phyloP scores from a whole-genome alignment of 2,113 vertebrate species.

The Choloepus hoffmanni region DNA sequence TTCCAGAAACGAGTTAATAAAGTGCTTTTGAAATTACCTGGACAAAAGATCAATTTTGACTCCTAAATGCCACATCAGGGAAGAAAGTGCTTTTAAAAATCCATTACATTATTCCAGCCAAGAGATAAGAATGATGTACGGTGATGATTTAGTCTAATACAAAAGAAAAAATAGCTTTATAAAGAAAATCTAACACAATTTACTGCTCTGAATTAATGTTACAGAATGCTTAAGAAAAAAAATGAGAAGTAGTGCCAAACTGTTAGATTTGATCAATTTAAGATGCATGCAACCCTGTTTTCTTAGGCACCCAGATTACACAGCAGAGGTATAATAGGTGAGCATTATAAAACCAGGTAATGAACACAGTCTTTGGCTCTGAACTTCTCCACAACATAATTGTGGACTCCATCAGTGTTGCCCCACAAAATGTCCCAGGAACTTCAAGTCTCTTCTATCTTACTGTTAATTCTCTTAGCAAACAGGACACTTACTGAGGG shows the following conservation, averaged over 20 bases:
- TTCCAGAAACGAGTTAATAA: constrained; percentile 66
- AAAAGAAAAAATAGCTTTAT: constrained; percentile 13
- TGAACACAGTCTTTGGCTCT: not conserved
- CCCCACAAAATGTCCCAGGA: not conserved
- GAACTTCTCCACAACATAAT: not conserved
- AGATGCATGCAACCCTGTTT: not conserved
- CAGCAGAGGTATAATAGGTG: not conserved
- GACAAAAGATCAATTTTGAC: constrained; percentile 68
- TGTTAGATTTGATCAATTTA: constrained; percentile 5
- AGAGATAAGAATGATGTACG: constrained; percentile 9
- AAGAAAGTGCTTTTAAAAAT: constrained; percentile 61
- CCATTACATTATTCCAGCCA: constrained; percentile 51
- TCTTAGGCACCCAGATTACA: not conserved
- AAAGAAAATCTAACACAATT: constrained; percentile 61
- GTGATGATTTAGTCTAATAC: constrained; percentile 42
- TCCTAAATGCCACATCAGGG: constrained; percentile 55
- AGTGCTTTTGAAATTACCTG: constrained; percentile 65
- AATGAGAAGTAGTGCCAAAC: not conserved
- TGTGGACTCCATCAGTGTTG: not conserved
- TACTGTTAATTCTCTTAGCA: not conserved
- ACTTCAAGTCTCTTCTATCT: not conserved
- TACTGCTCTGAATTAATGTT: constrained; percentile 6
- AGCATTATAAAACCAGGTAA: not conserved
- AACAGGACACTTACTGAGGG: not conserved
- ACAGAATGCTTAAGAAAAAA: not conserved